Percentiles rank a stretch among this genome's conserved stretches.
Evolutionary conservation across 2,113 vertebrate genomes (phyloP).

Genomic region (Polypterus senegalus): DNA sequence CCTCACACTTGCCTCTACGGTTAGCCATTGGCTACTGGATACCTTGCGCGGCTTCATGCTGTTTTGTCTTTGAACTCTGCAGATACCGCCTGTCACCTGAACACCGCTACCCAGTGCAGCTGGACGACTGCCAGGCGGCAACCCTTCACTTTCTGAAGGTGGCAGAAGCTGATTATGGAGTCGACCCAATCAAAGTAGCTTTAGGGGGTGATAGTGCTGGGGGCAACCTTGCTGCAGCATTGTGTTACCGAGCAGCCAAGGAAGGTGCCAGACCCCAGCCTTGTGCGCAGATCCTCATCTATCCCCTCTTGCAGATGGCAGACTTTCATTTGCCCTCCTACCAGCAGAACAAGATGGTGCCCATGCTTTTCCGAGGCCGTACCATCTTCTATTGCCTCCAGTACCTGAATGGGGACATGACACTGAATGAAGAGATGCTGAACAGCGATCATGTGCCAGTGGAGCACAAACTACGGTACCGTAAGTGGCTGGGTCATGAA

Average conservation of each 20-base stretch:
- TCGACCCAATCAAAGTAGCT: slow-evolving; percentile 47
- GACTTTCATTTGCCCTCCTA: slow-evolving; percentile 72
- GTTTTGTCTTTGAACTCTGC: neutral
- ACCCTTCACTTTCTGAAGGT: slow-evolving; percentile 58
- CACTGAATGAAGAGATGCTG: slow-evolving; percentile 37
- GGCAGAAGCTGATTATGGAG: slow-evolving; percentile 37
- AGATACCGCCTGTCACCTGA: slow-evolving; percentile 66
- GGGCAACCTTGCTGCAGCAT: slow-evolving; percentile 43
- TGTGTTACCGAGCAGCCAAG: slow-evolving; percentile 46
- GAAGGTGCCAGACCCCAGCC: slow-evolving; percentile 47
- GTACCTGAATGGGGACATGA: slow-evolving; percentile 41
- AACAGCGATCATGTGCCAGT: slow-evolving; percentile 48
- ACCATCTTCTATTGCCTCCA: slow-evolving; percentile 37
- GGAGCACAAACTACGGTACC: slow-evolving; percentile 41
- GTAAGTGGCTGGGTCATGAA: slow-evolving; percentile 51
- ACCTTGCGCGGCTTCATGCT: too few species aligned
- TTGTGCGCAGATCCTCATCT: slow-evolving; percentile 69
- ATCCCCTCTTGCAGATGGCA: slow-evolving; percentile 51
- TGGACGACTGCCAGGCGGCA: slow-evolving; percentile 55
- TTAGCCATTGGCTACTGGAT: too few species aligned
- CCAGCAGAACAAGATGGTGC: slow-evolving; percentile 55
- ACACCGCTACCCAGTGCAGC: slow-evolving; percentile 41
- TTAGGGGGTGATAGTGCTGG: slow-evolving; percentile 66
- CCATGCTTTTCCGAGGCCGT: slow-evolving; percentile 40
- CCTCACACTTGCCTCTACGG: too few species aligned